These are phyloP conservation scores for Tangara arthus DNA, from an alignment of 2,797 vertebrate genomes.

Conservation along the genomic window DNA sequence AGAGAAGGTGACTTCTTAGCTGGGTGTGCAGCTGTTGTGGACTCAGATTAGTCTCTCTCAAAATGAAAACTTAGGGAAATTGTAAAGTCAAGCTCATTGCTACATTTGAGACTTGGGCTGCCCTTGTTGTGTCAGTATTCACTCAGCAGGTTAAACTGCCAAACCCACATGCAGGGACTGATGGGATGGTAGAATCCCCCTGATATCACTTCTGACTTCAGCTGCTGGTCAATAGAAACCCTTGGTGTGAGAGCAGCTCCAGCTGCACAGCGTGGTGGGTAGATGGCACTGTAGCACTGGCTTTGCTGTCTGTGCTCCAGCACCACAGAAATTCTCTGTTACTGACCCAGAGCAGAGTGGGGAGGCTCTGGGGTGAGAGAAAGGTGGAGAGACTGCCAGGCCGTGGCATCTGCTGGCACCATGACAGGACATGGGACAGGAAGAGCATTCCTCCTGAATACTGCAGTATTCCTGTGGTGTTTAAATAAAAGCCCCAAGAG, in stretches of 20 bases:
- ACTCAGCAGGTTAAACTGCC: neutral
- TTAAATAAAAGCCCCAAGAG: neutral
- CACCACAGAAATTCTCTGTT: neutral
- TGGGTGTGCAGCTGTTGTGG: neutral
- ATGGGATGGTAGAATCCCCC: accelerated
- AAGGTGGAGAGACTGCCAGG: neutral
- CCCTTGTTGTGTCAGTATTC: accelerated
- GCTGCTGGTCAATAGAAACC: accelerated
- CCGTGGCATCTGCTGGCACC: accelerated
- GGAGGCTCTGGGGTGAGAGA: neutral
- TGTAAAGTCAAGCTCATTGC: neutral
- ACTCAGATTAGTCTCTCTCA: neutral
- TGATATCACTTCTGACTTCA: neutral
- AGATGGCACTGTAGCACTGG: constrained; percentile 52
- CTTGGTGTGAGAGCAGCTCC: neutral
- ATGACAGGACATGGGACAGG: neutral
- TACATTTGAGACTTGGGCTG: neutral
- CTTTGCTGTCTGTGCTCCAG: neutral
- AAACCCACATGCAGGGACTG: neutral
- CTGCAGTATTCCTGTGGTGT: accelerated
- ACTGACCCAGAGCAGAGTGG: neutral
- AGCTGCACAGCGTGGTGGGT: neutral
- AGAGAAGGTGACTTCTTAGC: neutral
- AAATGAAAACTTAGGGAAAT: neutral
- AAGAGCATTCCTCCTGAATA: neutral